Percentiles rank a stretch among this genome's conserved stretches.
Evolutionary conservation across 1,140 invertebrate genomes (phyloP).

Genomic region (Gonioctena quinquepunctata): DNA sequence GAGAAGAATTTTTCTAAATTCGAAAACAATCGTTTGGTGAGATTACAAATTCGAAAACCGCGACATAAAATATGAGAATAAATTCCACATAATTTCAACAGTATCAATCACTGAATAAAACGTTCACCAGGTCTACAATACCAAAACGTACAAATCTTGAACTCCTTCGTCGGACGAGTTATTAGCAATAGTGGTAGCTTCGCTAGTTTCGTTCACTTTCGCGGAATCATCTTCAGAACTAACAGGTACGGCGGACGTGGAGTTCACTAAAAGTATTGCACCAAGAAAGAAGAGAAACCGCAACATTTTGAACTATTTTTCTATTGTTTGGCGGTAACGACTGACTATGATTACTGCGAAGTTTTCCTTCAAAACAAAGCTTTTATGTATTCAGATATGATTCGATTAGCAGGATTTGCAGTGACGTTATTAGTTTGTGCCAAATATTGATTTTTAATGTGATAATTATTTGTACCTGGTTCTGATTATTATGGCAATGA

Average conservation of each 20-base stretch:
- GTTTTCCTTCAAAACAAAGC: background rate
- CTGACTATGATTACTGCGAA: background rate
- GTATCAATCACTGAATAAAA: too few species aligned
- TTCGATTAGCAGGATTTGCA: slow-evolving; percentile 3
- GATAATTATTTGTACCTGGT: too few species aligned
- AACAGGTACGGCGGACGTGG: background rate
- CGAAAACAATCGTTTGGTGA: too few species aligned
- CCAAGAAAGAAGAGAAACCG: background rate
- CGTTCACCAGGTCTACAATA: too few species aligned
- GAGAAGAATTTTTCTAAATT: too few species aligned
- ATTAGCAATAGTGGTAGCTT: background rate
- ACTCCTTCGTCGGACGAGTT: background rate
- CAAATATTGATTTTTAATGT: background rate
- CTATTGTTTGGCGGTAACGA: background rate
- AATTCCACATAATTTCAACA: too few species aligned
- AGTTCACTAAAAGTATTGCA: background rate
- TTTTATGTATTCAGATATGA: background rate
- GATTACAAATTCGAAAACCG: too few species aligned
- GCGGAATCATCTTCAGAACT: background rate
- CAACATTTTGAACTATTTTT: background rate
- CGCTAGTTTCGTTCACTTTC: background rate
- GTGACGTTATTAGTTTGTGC: background rate
- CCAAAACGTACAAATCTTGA: background rate
- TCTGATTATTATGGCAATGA: background rate
- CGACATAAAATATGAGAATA: too few species aligned